Conservation (phyloP, 1,140 invertebrate species). For the Caenorhabditis briggsae region DNA sequence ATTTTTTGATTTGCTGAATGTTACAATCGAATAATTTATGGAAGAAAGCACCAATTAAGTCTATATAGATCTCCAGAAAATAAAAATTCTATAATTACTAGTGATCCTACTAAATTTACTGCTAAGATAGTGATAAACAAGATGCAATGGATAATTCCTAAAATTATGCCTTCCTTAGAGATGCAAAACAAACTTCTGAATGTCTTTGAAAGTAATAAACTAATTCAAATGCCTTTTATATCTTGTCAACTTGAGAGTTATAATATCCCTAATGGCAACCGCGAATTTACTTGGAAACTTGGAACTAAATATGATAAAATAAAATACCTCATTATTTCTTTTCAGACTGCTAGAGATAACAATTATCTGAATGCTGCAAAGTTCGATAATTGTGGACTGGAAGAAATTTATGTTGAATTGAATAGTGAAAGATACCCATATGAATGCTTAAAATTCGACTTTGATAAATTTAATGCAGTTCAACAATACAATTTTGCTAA, state of each 20-base stretch:
- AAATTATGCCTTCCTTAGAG: slow-evolving; percentile 61
- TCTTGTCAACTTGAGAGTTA: slow-evolving; percentile 66
- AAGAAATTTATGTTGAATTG: slow-evolving; percentile 66
- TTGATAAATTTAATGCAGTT: slow-evolving; percentile 64
- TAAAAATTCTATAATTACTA: slow-evolving; percentile 60
- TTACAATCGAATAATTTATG: no score
- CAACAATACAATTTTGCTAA: slow-evolving; percentile 69
- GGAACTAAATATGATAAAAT: slow-evolving; percentile 69
- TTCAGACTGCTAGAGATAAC: slow-evolving; percentile 65
- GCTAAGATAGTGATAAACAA: slow-evolving; percentile 65
- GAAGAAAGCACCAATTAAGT: slow-evolving; percentile 64
- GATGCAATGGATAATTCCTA: slow-evolving; percentile 65
- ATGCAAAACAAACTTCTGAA: slow-evolving; percentile 68
- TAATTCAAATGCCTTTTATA: slow-evolving; percentile 64
- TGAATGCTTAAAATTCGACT: slow-evolving; percentile 69
- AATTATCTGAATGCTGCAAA: no score
- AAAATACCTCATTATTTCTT: slow-evolving; percentile 65
- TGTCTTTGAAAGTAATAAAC: no score
- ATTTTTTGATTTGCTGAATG: no score
- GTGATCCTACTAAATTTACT: slow-evolving; percentile 56
- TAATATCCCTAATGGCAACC: slow-evolving; percentile 65
- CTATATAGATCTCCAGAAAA: slow-evolving; percentile 63
- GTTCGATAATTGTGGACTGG: slow-evolving; percentile 67
- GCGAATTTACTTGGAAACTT: slow-evolving; percentile 68
- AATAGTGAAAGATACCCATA: slow-evolving; percentile 66